Percentiles rank a stretch among this genome's conserved stretches.
Evolutionary conservation across 2,113 vertebrate genomes (phyloP).

Genomic region (Eupsittula cactorum): DNA sequence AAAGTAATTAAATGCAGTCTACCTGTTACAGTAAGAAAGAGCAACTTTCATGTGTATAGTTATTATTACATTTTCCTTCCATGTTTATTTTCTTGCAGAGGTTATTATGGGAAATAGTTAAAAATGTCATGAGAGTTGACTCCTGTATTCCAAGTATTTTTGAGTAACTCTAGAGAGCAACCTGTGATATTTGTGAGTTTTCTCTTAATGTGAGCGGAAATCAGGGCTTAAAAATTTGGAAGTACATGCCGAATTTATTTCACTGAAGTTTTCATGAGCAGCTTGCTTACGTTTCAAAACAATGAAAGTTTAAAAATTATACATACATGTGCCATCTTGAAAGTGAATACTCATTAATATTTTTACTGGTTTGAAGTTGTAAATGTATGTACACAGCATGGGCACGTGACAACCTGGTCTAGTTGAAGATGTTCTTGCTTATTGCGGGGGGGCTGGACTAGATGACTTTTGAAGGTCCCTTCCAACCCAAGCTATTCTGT

Average conservation of each 20-base stretch:
- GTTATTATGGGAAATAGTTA: neutral
- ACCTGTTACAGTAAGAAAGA: neutral
- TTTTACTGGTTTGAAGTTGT: neutral
- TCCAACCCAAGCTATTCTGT: neutral
- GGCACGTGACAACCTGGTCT: neutral
- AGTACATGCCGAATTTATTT: neutral
- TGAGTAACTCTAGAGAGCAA: neutral
- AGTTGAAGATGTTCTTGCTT: neutral
- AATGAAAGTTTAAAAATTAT: neutral
- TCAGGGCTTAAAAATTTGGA: neutral
- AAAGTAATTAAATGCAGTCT: rapidly evolving
- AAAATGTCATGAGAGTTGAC: neutral
- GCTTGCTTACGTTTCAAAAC: neutral
- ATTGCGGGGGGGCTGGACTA: neutral
- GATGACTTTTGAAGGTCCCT: neutral
- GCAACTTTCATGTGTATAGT: neutral
- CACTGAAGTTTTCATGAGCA: neutral
- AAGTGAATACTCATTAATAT: rapidly evolving
- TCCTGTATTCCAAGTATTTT: neutral
- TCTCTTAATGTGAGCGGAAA: neutral
- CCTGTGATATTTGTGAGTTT: neutral
- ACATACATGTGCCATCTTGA: neutral
- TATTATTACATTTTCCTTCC: neutral
- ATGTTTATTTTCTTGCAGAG: neutral
- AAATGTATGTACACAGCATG: neutral